Percentiles rank a stretch among this genome's conserved stretches.
Evolutionary conservation across 2,888 invertebrate genomes (phyloP).

Genomic region (Diaprepes abbreviatus): DNA sequence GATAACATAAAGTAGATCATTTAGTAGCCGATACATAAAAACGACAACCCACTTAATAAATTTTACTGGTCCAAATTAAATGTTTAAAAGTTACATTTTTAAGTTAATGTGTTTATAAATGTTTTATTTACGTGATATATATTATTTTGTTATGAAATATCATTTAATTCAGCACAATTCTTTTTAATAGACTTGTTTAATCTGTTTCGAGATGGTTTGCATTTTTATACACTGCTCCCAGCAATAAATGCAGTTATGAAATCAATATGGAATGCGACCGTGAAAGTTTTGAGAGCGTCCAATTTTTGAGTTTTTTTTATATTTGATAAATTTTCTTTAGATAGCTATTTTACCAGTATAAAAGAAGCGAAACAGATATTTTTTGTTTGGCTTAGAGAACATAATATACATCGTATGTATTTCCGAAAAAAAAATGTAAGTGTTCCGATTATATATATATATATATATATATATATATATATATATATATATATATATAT

Average conservation of each 20-base stretch:
- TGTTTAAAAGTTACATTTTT: constrained; percentile 4
- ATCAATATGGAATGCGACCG: not conserved
- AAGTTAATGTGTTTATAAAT: constrained; percentile 3
- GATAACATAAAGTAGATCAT: constrained; percentile 6
- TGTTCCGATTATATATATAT: too few relatives aligned
- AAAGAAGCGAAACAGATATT: too few relatives aligned
- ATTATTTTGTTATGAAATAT: constrained; percentile 7
- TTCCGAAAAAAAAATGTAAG: too few relatives aligned
- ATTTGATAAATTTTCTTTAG: too few relatives aligned
- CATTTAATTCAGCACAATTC: not conserved
- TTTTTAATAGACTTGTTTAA: constrained; percentile 3
- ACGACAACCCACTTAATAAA: constrained; percentile 8
- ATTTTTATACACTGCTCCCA: constrained; percentile 18
- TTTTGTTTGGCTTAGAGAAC: too few relatives aligned
- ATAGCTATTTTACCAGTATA: too few relatives aligned
- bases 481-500: too few relatives aligned
- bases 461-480: too few relatives aligned
- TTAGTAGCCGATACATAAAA: constrained; percentile 1
- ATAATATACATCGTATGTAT: too few relatives aligned
- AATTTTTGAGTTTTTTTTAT: too few relatives aligned
- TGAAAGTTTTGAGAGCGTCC: not conserved
- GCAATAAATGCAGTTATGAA: not conserved
- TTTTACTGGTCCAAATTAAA: not conserved
- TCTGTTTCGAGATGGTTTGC: constrained; percentile 9
- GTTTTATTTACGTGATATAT: constrained; percentile 10